Conservation (phyloP, 2,113 vertebrate genomes). For the Picathartes gymnocephalus region DNA sequence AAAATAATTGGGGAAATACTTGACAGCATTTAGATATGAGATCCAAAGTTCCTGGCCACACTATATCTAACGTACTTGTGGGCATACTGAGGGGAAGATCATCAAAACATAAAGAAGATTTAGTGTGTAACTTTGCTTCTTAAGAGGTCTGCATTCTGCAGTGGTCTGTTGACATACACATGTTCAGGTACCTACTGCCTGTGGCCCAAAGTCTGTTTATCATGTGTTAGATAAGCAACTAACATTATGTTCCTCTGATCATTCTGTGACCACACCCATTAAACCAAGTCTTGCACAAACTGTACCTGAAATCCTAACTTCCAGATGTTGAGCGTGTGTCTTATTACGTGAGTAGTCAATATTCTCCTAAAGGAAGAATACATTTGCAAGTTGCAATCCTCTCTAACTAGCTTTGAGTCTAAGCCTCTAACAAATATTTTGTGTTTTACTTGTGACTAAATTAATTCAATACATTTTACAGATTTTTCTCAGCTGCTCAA, state of each 20-base stretch:
- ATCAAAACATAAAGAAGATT: not conserved
- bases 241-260: not conserved
- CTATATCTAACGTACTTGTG: not conserved
- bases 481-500: not conserved
- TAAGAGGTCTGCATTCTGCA: not conserved
- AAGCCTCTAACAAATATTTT: not conserved
- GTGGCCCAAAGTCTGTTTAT: not conserved
- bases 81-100: not conserved
- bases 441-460: not conserved
- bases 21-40: not conserved
- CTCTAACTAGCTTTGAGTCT: not conserved
- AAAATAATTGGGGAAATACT: not conserved
- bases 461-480: not conserved
- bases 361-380: not conserved
- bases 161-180: not conserved
- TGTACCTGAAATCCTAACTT: not conserved
- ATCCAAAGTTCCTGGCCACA: not conserved
- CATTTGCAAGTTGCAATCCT: not conserved
- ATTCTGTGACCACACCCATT: not conserved
- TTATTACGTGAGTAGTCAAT: not conserved
- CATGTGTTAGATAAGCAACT: not conserved
- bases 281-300: not conserved
- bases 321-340: not conserved
- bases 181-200: not conserved
- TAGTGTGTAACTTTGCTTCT: not conserved